These are phyloP conservation scores for Cuculus canorus DNA, from an alignment of 2,797 vertebrate genomes.

Conservation along the genomic window DNA sequence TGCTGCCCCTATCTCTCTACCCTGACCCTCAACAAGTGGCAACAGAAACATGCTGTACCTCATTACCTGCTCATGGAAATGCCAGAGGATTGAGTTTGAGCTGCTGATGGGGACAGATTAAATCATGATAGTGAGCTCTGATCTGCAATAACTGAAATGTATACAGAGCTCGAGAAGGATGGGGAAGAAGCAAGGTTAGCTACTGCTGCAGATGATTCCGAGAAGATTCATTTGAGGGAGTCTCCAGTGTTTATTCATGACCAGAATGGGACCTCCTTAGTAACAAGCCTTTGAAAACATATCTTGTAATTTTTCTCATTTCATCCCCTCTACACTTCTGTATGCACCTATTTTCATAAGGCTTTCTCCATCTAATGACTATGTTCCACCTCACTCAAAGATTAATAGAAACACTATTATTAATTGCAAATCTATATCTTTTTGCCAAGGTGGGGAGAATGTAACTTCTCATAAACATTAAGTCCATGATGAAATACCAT, in stretches of 20 bases:
- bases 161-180: background rate
- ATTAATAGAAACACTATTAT: conserved; percentile 32
- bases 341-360: background rate
- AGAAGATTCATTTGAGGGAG: background rate
- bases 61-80: background rate
- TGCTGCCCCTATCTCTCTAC: background rate
- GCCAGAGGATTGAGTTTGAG: background rate
- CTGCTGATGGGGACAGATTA: background rate
- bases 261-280: background rate
- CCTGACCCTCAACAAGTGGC: background rate
- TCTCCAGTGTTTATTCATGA: background rate
- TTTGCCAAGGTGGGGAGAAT: background rate
- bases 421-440: conserved; percentile 29
- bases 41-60: background rate
- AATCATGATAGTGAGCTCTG: background rate
- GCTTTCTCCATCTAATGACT: background rate
- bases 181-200: background rate
- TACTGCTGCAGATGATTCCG: background rate
- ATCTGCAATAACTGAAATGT: background rate
- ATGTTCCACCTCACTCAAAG: conserved; percentile 5
- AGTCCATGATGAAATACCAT: conserved; percentile 4
- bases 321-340: background rate
- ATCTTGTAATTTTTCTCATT: background rate
- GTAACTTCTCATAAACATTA: conserved; percentile 38
- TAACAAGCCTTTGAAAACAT: background rate